Percentiles rank a stretch among this genome's conserved stretches.
Conservation (phyloP, 2,888 invertebrate species). For the Stenodera caucasica region DNA sequence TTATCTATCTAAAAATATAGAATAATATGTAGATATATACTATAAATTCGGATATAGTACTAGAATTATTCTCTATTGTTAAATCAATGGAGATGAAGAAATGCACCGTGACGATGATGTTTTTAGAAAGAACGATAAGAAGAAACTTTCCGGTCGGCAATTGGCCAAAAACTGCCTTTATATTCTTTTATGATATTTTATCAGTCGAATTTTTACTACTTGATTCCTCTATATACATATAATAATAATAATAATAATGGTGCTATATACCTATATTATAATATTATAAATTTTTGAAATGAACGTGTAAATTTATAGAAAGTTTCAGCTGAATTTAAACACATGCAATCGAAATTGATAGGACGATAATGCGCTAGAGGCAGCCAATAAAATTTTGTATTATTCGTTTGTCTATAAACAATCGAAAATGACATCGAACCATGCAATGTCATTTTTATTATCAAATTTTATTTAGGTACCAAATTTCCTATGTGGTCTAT, state of each 20-base stretch:
- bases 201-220: neutral
- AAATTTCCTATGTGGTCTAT: conserved; percentile 8
- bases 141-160: neutral
- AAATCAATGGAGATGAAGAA: conserved; percentile 7
- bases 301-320: neutral
- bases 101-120: conserved; percentile 18
- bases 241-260: no score
- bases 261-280: no score
- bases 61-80: conserved; percentile 20
- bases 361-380: neutral
- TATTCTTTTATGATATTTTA: conserved; percentile 2
- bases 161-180: conserved; percentile 3
- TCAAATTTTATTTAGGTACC: conserved; percentile 10
- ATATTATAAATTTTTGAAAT: neutral
- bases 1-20: conserved; percentile 35
- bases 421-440: conserved; percentile 12
- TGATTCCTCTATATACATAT: neutral
- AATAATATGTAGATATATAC: conserved; percentile 26
- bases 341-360: conserved; percentile 12
- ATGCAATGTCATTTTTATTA: conserved; percentile 19
- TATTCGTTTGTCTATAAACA: conserved; percentile 12
- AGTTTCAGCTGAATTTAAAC: neutral
- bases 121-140: neutral
- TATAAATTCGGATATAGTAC: conserved; percentile 20
- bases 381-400: conserved; percentile 18